Base-by-base conservation (phyloP, 2,888 invertebrate species). In the Ramazzottius varieornatus region DNA sequence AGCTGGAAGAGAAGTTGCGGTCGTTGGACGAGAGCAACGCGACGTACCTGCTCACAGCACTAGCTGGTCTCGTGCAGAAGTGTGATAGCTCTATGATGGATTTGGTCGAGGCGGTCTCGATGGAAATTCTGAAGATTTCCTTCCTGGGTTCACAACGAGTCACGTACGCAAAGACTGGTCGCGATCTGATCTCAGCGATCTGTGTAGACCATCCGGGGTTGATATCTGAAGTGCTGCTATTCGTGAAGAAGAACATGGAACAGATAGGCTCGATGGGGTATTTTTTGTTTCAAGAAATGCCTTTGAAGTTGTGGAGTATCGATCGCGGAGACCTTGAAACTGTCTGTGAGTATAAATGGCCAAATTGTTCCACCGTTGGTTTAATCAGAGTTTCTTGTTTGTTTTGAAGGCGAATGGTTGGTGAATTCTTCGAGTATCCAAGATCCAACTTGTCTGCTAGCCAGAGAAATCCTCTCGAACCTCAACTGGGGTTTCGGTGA, bases 401-500 rank as follows among this genome's bases (percentile, higher is more conserved):
- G n/a, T n/a, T n/a, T n/a, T n/a, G n/a, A n/a, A n/a, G n/a, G n/a
- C n/a, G 54, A 54, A 54, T 29, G 54, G 54, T 54, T 54, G 54
- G 54, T 54, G 4, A 54, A 13, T 29, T 8, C 29, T 4, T 4
- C 8, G 20, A 29, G 16, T 16, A 29, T 54, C n/a, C 54, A 54
- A 54, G 54, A 54, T 54, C n/a, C 29, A 8, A 4, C 29, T 16
- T 24, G 54, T 54, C 29, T 54, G 54, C 29, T 54, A 29, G 54
- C 54, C 8, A 8, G 54, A 4, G 54, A 54, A 24, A 54, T 64
- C 20, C 66, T 71, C 4, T 68, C 70, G 2, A 65, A 67, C n/a
- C 64, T 71, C n/a, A 68, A 71, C 46, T 71, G 71, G 71, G 71
- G 71, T n/a, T 66, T 65, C 40, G 34, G 1, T 2, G 64, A 63